Evolutionary conservation across 2,113 vertebrate species (phyloP), one percentile per base, ranked within the genome.

Genomic region (Spermophilus dauricus): DNA sequence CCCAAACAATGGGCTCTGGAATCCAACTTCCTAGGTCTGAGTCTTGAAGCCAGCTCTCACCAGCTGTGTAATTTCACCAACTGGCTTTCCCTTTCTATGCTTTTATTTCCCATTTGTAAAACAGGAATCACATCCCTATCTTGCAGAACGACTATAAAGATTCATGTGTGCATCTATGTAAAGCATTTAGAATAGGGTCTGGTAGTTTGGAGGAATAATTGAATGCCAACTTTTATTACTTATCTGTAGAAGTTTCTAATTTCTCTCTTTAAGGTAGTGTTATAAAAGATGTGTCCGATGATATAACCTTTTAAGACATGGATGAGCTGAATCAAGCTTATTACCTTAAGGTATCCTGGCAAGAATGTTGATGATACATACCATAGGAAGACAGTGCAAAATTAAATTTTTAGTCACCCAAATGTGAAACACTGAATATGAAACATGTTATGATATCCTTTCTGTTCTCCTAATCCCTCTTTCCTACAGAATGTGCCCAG

Each of bases 341-440:
- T 65, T 81, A 67, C 7, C 17, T 28, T 83, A 37, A 77, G 18
- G 73, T 11, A 37, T 48, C 1, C 48, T 67, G 14, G 30, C 16
- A 56, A 81, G 30, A 58, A 61, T 51, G 24, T 39, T 89, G 34
- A 18, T 34, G 39, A 51, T 85, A 30, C 4, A 76, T 94, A 83
- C 13, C 53, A 39, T 2, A 51, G 28, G 93, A 73, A 83, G 39
- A 84, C 1, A 16, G 26, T 20, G 4, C 0, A 63, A 89, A 91
- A 86, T 67, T 30, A 91, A 80, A 70, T 51, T 87, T 69, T 32
- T 1, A 85, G 65, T 76, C 51, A 88, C 20, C 80, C 90, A 75
- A 63, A 53, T 95, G 93, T 82, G 32, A 92, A 93, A 89, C 9
- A 20, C 8, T 20, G 86, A 73, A 61, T 72, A 88, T 34, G 30